Evolutionary conservation across 1,140 invertebrate genomes (phyloP).

Genomic region (Scylla paramamosain): DNA sequence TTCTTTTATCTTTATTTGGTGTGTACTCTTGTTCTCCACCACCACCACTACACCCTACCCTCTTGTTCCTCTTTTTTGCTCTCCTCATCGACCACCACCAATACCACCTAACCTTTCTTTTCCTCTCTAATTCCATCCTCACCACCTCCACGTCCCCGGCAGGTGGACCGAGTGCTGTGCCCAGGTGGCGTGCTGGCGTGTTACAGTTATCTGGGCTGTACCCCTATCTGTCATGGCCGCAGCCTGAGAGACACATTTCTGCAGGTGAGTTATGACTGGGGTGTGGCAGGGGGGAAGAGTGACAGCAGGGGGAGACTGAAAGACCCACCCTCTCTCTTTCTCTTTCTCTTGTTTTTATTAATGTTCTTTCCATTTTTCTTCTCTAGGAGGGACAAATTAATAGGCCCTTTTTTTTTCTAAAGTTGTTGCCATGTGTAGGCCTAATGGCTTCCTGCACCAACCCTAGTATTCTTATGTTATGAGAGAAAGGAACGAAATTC

Average conservation of each 20-base stretch:
- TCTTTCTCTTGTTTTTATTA: neutral
- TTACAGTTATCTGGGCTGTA: slow-evolving; percentile 47
- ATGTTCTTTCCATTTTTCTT: neutral
- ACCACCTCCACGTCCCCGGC: slow-evolving; percentile 77
- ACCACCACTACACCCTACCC: neutral
- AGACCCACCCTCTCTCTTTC: neutral
- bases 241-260: neutral
- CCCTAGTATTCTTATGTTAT: too few relatives aligned
- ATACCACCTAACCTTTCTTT: neutral
- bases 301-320: neutral
- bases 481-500: too few relatives aligned
- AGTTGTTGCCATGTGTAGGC: neutral
- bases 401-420: neutral
- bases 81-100: neutral
- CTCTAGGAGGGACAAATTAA: neutral
- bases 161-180: slow-evolving; percentile 79
- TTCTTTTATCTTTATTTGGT: neutral
- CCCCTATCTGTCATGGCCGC: neutral
- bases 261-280: neutral
- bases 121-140: too few relatives aligned
- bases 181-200: slow-evolving; percentile 79
- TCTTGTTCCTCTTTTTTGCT: neutral
- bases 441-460: neutral
- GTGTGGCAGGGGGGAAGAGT: neutral
- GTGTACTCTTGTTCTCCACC: neutral